phyloP scores from a whole-genome alignment of 2,797 vertebrate species.

The Pogoniulus pusillus region DNA sequence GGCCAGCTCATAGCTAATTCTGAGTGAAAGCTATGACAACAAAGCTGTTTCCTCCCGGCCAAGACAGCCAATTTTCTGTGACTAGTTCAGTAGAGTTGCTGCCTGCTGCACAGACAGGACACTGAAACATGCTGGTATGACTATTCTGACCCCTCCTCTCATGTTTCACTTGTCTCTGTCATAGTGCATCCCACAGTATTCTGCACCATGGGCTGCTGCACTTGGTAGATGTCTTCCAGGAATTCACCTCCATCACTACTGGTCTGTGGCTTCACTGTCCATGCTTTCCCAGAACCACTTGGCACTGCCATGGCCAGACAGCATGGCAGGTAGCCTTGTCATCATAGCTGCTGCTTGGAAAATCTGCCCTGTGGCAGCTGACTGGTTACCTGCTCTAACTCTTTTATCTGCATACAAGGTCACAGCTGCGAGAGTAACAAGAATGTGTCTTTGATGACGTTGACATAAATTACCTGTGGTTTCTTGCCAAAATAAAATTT shows the following conservation, averaged over 20 bases:
- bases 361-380: slow-evolving; percentile 14
- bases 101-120: background rate
- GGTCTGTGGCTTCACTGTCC: background rate
- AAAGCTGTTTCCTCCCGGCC: slow-evolving; percentile 31
- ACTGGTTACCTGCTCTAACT: background rate
- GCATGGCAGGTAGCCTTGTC: slow-evolving; percentile 18
- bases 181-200: background rate
- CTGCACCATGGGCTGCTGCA: background rate
- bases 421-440: slow-evolving; percentile 25
- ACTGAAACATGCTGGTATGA: background rate
- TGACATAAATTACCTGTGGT: slow-evolving; percentile 8
- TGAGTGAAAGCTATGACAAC: slow-evolving; percentile 49
- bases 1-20: slow-evolving; percentile 49
- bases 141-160: background rate
- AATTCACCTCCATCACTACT: background rate
- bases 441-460: slow-evolving; percentile 20
- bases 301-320: background rate
- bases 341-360: slow-evolving; percentile 39
- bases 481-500: background rate
- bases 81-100: background rate
- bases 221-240: slow-evolving; percentile 1
- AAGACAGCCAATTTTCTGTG: background rate
- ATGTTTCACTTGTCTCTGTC: background rate
- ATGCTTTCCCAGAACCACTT: slow-evolving; percentile 48
- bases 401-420: slow-evolving; percentile 39